Evolutionary conservation across 2,888 invertebrate species (phyloP).

Genomic region (Tanaodytes sp.): DNA sequence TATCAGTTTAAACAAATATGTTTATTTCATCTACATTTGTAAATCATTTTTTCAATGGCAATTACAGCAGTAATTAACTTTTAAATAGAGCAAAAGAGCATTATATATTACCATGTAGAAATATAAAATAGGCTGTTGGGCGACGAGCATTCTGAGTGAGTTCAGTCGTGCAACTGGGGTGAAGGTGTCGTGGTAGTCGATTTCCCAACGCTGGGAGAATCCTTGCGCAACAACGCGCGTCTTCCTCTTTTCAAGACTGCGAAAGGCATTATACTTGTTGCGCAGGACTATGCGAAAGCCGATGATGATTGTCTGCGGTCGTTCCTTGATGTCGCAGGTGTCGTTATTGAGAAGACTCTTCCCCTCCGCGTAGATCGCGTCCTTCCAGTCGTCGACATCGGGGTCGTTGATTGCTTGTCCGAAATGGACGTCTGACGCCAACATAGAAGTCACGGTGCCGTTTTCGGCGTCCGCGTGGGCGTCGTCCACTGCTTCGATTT

Average conservation of each 20-base stretch:
- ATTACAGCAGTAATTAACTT: too few species aligned
- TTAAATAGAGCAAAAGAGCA: too few species aligned
- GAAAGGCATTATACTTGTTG: slow-evolving; percentile 31
- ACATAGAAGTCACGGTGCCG: too few species aligned
- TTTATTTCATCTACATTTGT: too few species aligned
- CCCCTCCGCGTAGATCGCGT: slow-evolving; percentile 38
- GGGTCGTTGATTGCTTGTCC: slow-evolving; percentile 7
- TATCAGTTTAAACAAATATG: too few species aligned
- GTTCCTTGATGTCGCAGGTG: slow-evolving; percentile 41
- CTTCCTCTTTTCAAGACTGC: slow-evolving; percentile 43
- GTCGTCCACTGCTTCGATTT: too few species aligned
- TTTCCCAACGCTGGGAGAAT: slow-evolving; percentile 26
- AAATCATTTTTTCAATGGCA: too few species aligned
- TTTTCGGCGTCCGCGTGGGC: too few species aligned
- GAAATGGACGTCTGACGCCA: slow-evolving; percentile 26
- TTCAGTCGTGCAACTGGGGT: too few species aligned
- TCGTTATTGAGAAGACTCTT: slow-evolving; percentile 46
- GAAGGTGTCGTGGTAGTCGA: slow-evolving; percentile 49
- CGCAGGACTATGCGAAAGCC: slow-evolving; percentile 5
- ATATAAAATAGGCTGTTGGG: too few species aligned
- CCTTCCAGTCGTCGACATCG: background rate
- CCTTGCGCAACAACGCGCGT: slow-evolving; percentile 50
- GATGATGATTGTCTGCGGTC: slow-evolving; percentile 19
- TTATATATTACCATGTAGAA: too few species aligned
- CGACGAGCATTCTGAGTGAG: too few species aligned